phyloP scores from a whole-genome alignment of 64 coral and sea anemone species.

The Actinia equina region DNA sequence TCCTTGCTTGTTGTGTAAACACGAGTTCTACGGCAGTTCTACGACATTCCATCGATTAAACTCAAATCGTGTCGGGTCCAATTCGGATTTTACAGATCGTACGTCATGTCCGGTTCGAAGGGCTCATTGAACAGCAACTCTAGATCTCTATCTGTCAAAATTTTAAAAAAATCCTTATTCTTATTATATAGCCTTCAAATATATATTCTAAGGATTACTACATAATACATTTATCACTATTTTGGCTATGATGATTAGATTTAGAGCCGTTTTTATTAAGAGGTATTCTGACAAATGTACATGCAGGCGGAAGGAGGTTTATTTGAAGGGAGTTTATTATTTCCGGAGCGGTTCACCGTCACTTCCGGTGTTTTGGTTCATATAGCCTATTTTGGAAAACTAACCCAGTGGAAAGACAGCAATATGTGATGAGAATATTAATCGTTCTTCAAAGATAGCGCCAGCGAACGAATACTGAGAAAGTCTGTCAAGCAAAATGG shows the following conservation, averaged over 20 bases:
- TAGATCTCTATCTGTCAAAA: not conserved
- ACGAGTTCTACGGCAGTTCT: not conserved
- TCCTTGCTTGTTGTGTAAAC: slow-evolving; percentile 12
- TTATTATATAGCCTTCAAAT: not conserved
- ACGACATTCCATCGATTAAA: slow-evolving; percentile 18
- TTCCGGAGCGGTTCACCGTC: not conserved
- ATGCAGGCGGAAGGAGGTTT: not conserved
- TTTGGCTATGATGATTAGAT: not conserved
- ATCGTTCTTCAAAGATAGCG: not conserved
- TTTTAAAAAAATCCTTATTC: not conserved
- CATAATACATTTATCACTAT: not conserved
- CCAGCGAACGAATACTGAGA: not conserved
- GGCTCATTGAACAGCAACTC: not conserved
- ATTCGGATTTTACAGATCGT: not conserved
- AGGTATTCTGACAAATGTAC: not conserved
- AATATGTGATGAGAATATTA: slow-evolving; percentile 7
- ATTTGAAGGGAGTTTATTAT: not conserved
- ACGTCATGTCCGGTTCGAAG: not conserved
- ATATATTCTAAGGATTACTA: not conserved
- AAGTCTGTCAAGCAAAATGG: too few species aligned
- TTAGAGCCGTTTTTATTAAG: not conserved
- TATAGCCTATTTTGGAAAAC: not conserved
- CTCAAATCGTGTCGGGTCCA: not conserved
- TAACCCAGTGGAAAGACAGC: not conserved
- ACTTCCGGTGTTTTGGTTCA: not conserved